These are phyloP conservation scores for Notechis scutatus DNA, from an alignment of 2,113 vertebrate species.

Conservation along the genomic window DNA sequence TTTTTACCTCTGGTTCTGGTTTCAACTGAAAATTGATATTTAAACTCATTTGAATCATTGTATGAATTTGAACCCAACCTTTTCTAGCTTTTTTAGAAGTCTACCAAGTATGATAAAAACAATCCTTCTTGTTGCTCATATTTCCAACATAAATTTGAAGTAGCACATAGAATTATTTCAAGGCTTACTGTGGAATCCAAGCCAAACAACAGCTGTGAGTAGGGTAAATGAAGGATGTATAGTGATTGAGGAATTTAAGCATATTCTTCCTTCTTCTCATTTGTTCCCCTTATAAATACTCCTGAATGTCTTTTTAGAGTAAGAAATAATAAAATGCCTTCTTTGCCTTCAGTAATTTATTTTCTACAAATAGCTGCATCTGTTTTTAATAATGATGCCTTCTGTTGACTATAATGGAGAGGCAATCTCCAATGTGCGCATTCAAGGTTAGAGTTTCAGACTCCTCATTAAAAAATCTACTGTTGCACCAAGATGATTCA, in stretches of 20 bases:
- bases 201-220: background rate
- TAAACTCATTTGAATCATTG: background rate
- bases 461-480: constrained; percentile 61
- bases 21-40: background rate
- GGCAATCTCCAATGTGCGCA: constrained; percentile 12
- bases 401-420: background rate
- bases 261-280: background rate
- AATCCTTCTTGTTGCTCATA: background rate
- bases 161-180: background rate
- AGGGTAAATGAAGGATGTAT: background rate
- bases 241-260: background rate
- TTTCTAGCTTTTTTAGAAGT: background rate
- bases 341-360: background rate
- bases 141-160: background rate
- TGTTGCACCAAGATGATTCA: constrained; percentile 58
- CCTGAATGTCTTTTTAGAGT: background rate
- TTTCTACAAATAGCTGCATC: background rate
- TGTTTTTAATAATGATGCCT: constrained; percentile 41
- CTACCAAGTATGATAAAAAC: background rate
- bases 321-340: background rate
- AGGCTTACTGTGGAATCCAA: background rate
- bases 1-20: background rate
- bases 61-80: background rate
- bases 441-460: constrained; percentile 60
- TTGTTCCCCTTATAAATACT: background rate